Evolutionary conservation across 1,140 invertebrate species (phyloP).

Genomic region (Frieseomelitta varia): DNA sequence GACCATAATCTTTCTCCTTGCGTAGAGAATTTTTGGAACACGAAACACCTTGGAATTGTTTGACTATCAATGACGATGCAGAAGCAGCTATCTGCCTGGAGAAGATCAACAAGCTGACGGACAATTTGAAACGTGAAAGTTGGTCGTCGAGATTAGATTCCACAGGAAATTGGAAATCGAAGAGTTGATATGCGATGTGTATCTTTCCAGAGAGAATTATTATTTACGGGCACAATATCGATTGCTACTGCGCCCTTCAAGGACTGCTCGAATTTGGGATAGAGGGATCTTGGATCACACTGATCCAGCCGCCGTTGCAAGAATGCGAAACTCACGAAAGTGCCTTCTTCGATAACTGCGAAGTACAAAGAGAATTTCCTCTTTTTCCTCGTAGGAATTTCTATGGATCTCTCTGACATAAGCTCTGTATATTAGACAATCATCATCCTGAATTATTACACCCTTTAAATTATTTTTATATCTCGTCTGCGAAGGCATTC

Average conservation of each 20-base stretch:
- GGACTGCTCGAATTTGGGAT: conserved; percentile 84
- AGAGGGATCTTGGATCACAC: conserved; percentile 79
- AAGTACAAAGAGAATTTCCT: conserved; percentile 53
- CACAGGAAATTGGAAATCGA: too few species aligned
- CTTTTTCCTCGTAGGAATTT: too few species aligned
- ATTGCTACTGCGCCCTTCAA: conserved; percentile 84
- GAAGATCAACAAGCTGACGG: conserved; percentile 78
- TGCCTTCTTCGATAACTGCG: conserved; percentile 73
- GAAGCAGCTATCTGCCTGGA: conserved; percentile 81
- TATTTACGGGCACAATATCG: conserved; percentile 85
- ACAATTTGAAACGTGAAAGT: conserved; percentile 64
- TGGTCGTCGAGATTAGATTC: conserved; percentile 9
- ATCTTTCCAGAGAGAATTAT: conserved; percentile 79
- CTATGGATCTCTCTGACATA: too few species aligned
- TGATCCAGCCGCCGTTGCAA: conserved; percentile 81
- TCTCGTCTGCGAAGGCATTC: too few species aligned
- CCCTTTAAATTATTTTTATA: too few species aligned
- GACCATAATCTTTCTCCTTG: not conserved
- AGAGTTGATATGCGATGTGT: not conserved
- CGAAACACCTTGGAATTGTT: conserved; percentile 82
- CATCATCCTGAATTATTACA: too few species aligned
- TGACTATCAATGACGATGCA: conserved; percentile 83
- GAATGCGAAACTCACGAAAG: conserved; percentile 69
- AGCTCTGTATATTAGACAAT: too few species aligned
- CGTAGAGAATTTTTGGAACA: conserved; percentile 65